These are phyloP conservation scores for Lipophrys pholis DNA, from an alignment of 2,113 vertebrate species.

Conservation along the genomic window DNA sequence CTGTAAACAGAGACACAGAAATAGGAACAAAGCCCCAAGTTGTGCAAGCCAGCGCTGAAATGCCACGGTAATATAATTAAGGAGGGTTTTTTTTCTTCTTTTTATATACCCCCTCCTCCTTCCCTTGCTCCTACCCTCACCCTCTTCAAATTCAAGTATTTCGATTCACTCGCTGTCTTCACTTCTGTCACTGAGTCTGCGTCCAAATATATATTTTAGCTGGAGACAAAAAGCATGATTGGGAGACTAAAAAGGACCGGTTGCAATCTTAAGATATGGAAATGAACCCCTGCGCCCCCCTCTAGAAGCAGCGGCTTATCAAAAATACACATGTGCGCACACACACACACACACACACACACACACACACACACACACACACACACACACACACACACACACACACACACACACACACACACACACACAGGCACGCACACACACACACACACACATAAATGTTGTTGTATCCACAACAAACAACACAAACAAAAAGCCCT, in stretches of 20 bases:
- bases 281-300: conserved; percentile 65
- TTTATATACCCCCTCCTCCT: conserved; percentile 8
- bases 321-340: conserved; percentile 29
- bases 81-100: conserved; percentile 42
- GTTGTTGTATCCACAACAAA: conserved; percentile 59
- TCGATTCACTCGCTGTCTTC: conserved; percentile 50
- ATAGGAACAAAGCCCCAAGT: conserved; percentile 44
- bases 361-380: conserved; percentile 20
- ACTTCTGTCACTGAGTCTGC: conserved; percentile 25
- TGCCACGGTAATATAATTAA: conserved; percentile 68
- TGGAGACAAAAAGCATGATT: conserved; percentile 59
- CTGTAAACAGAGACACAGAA: conserved; percentile 40
- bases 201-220: conserved; percentile 48
- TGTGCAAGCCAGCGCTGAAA: conserved; percentile 56
- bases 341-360: conserved; percentile 7
- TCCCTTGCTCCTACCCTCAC: conserved; percentile 25
- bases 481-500: conserved; percentile 64
- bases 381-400: conserved; percentile 17
- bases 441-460: conserved; percentile 20
- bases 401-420: conserved; percentile 19
- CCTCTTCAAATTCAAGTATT: conserved; percentile 34
- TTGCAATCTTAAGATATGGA: conserved; percentile 70
- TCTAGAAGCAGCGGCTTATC: conserved; percentile 59
- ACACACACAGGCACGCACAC: too few species aligned
- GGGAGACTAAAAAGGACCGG: conserved; percentile 39